These are phyloP conservation scores for Artibeus jamaicensis DNA, from an alignment of 2,797 vertebrate species.

Conservation along the genomic window DNA sequence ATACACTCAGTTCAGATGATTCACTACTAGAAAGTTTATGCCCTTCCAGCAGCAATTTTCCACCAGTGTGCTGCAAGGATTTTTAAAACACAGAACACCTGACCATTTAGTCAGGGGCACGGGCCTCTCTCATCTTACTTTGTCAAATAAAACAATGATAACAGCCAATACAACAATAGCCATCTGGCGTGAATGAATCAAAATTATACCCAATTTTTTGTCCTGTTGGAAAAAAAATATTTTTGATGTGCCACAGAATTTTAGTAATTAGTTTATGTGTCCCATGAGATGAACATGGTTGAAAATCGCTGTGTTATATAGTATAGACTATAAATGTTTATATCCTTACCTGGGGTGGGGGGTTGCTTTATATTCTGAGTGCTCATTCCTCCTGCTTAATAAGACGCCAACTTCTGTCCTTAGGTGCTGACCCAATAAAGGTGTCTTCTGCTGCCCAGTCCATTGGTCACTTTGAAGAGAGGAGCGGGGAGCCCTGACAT, in stretches of 20 bases:
- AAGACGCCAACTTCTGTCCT: conserved; percentile 42
- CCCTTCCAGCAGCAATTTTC: background rate
- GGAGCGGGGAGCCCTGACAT: background rate
- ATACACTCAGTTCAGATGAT: background rate
- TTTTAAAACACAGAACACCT: background rate
- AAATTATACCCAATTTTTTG: background rate
- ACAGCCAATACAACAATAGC: background rate
- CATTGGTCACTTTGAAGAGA: background rate
- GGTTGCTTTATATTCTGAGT: background rate
- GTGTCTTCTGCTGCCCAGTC: background rate
- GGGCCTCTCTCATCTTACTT: background rate
- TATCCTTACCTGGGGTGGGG: background rate
- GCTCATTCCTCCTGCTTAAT: conserved; percentile 30
- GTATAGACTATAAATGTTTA: background rate
- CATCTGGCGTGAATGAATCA: background rate
- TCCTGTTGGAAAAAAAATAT: background rate
- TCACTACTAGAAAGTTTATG: background rate
- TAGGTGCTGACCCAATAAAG: conserved; percentile 72
- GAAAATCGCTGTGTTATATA: background rate
- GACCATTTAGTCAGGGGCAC: background rate
- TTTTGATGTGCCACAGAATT: background rate
- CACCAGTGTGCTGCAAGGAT: background rate
- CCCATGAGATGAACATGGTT: background rate
- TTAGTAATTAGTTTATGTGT: background rate
- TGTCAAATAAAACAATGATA: background rate